phyloP scores from a whole-genome alignment of 2,113 vertebrate genomes.

The Tachysurus vachellii region DNA sequence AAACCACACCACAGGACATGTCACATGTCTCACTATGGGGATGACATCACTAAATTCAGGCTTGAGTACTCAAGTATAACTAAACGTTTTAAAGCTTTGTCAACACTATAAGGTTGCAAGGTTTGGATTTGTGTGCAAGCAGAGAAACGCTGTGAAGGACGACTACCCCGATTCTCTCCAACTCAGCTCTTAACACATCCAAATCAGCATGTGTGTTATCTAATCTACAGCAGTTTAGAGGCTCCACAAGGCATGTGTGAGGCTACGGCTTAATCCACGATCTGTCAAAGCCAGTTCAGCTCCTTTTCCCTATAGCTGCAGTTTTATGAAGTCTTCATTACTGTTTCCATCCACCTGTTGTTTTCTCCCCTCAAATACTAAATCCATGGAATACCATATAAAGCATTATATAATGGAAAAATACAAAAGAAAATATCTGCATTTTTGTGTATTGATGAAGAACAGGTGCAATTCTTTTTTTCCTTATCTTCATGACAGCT shows the following conservation, averaged over 20 bases:
- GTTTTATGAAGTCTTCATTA: background rate
- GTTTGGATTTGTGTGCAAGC: background rate
- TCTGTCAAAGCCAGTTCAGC: background rate
- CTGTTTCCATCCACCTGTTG: background rate
- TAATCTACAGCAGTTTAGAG: background rate
- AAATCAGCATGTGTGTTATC: background rate
- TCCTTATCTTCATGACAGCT: background rate
- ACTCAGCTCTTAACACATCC: background rate
- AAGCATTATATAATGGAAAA: background rate
- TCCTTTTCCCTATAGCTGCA: background rate
- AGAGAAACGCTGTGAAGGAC: background rate
- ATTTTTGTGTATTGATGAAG: background rate
- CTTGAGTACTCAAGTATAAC: constrained; percentile 15
- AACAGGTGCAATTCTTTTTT: background rate
- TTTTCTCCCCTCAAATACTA: background rate
- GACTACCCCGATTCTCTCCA: background rate
- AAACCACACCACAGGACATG: background rate
- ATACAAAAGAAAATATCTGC: background rate
- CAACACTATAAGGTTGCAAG: background rate
- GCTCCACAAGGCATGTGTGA: background rate
- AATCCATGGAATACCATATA: background rate
- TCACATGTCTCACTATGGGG: background rate
- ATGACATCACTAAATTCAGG: background rate
- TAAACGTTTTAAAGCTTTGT: constrained; percentile 17
- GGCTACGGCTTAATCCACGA: background rate